Evolutionary conservation across 2,113 vertebrate genomes (phyloP).

Genomic region (Oncorhynchus masou): DNA sequence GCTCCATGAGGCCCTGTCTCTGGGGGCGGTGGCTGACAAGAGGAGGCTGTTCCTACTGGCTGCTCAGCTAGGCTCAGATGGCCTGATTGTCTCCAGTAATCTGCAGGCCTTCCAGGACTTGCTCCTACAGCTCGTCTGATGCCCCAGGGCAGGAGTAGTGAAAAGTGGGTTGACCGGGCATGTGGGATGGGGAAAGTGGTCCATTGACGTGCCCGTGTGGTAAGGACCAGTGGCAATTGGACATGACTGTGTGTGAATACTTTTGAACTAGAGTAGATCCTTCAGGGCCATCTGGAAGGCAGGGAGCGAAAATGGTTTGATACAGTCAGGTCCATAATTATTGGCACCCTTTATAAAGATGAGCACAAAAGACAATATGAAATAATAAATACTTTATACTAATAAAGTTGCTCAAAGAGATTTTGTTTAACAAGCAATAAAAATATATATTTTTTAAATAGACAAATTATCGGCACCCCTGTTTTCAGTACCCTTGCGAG

Average conservation of each 20-base stretch:
- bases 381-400: too few relatives aligned
- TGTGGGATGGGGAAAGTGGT: not conserved
- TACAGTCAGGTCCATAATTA: too few relatives aligned
- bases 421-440: too few relatives aligned
- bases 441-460: too few relatives aligned
- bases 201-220: not conserved
- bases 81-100: constrained; percentile 53
- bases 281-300: not conserved
- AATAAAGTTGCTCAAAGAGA: too few relatives aligned
- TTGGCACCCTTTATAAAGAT: too few relatives aligned
- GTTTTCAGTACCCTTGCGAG: too few relatives aligned
- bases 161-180: not conserved
- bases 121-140: constrained; percentile 79
- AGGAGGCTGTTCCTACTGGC: constrained; percentile 81
- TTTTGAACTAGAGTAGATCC: not conserved
- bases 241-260: not conserved
- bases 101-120: constrained; percentile 78
- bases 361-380: too few relatives aligned
- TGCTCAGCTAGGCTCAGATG: constrained; percentile 74
- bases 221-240: not conserved
- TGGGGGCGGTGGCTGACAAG: constrained; percentile 62
- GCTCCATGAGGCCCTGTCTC: constrained; percentile 77
- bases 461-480: too few relatives aligned
- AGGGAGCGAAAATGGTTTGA: not conserved
- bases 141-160: not conserved